A percentile compares a stretch with the other conserved stretches of the same genome.
Conservation (phyloP, 2,888 invertebrate genomes). For the Meloe dianella region DNA sequence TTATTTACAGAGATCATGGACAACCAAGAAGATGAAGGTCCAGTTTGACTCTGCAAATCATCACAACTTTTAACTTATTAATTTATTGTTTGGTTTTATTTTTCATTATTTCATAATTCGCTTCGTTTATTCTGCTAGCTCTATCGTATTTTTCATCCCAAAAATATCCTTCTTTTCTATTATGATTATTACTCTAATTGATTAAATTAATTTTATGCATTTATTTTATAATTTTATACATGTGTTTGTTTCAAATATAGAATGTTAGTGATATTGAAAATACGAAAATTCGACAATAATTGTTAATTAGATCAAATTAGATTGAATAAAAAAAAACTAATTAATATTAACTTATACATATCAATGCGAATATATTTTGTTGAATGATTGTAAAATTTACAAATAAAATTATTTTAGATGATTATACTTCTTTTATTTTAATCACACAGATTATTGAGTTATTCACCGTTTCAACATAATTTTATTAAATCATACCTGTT, state of each 20-base stretch:
- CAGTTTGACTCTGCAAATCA: constrained; percentile 27
- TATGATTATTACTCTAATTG: constrained; percentile 6
- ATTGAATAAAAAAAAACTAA: constrained; percentile 17
- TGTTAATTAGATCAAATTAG: background rate
- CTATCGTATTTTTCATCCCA: constrained; percentile 20
- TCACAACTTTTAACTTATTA: constrained; percentile 30
- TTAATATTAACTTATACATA: constrained; percentile 32
- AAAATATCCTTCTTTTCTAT: background rate
- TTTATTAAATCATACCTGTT: too few species aligned
- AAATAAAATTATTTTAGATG: constrained; percentile 26
- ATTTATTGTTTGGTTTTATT: constrained; percentile 18
- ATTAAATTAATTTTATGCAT: constrained; percentile 21
- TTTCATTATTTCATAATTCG: constrained; percentile 24
- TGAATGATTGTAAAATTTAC: constrained; percentile 35
- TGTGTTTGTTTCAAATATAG: background rate
- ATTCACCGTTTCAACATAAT: too few species aligned
- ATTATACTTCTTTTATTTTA: background rate
- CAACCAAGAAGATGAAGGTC: constrained; percentile 36
- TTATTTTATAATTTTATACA: constrained; percentile 33
- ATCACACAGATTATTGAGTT: too few species aligned
- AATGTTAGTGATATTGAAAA: background rate
- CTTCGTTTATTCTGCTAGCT: constrained; percentile 42
- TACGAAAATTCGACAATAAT: background rate
- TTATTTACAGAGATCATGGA: constrained; percentile 42
- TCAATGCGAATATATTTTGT: constrained; percentile 36